Evolutionary conservation across 2,797 vertebrate species (phyloP).

Genomic region (Serranus cabrilla): DNA sequence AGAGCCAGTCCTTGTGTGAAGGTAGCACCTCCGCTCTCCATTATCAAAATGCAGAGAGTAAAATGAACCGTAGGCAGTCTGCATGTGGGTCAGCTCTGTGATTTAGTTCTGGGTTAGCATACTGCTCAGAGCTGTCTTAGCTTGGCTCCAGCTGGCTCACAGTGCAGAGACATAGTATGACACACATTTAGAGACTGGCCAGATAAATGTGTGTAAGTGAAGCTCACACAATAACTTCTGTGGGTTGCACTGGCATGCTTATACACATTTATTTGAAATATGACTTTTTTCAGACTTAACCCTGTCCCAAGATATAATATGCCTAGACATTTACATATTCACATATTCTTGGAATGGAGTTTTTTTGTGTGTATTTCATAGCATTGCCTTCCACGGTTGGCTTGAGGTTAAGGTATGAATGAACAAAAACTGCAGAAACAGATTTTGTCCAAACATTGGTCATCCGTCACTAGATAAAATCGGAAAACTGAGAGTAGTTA

Average conservation of each 20-base stretch:
- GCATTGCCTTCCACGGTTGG: too few species aligned
- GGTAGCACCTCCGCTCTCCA: background rate
- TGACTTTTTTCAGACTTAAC: background rate
- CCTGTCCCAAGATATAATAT: background rate
- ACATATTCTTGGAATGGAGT: too few species aligned
- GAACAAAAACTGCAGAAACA: too few species aligned
- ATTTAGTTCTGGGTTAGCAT: constrained; percentile 42
- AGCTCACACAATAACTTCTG: background rate
- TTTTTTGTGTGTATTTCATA: too few species aligned
- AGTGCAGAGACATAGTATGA: constrained; percentile 23
- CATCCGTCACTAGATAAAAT: too few species aligned
- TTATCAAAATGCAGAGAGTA: constrained; percentile 9
- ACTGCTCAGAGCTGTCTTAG: constrained; percentile 41
- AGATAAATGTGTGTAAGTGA: background rate
- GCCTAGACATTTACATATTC: background rate
- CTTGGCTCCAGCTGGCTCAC: constrained; percentile 43
- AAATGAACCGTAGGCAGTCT: constrained; percentile 50
- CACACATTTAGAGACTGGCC: constrained; percentile 13
- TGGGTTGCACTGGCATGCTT: background rate
- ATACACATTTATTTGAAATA: background rate
- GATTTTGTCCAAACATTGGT: too few species aligned
- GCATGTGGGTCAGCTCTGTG: constrained; percentile 67
- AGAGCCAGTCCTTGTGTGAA: background rate
- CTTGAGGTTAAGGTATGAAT: too few species aligned
- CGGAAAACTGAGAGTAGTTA: too few species aligned